These are phyloP conservation scores for Pantherophis vulpinus DNA, from an alignment of 2,797 vertebrate species.

Conservation along the genomic window DNA sequence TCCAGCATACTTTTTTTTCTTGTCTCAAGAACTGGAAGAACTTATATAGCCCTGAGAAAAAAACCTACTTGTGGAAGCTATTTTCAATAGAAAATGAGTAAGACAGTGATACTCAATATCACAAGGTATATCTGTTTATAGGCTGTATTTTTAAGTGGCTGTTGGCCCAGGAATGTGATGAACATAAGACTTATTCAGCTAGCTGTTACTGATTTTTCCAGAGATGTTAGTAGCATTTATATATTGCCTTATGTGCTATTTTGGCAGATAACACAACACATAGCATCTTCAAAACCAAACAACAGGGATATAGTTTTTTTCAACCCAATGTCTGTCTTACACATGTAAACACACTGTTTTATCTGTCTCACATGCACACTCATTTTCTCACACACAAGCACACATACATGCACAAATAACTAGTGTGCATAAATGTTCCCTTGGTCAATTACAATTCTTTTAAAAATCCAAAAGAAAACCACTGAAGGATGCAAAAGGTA, in stretches of 20 bases:
- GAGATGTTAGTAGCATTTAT: neutral
- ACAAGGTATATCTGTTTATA: neutral
- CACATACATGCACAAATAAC: neutral
- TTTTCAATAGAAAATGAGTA: neutral
- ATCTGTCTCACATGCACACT: neutral
- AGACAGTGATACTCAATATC: neutral
- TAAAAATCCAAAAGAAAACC: neutral
- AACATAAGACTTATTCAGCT: neutral
- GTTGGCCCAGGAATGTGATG: neutral
- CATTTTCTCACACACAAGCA: neutral
- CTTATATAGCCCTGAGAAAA: neutral
- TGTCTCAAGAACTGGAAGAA: neutral
- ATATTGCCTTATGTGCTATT: neutral
- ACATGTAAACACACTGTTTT: neutral
- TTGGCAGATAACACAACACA: neutral
- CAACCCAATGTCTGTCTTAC: neutral
- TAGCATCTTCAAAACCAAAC: neutral
- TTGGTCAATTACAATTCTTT: neutral
- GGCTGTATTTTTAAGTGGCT: neutral
- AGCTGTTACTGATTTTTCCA: neutral
- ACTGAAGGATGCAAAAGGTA: neutral
- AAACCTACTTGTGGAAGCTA: neutral
- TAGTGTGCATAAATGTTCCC: neutral
- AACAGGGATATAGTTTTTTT: neutral
- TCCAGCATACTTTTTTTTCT: neutral